Base-by-base conservation (phyloP, 2,888 invertebrate genomes). In the Anaspis maculata region DNA sequence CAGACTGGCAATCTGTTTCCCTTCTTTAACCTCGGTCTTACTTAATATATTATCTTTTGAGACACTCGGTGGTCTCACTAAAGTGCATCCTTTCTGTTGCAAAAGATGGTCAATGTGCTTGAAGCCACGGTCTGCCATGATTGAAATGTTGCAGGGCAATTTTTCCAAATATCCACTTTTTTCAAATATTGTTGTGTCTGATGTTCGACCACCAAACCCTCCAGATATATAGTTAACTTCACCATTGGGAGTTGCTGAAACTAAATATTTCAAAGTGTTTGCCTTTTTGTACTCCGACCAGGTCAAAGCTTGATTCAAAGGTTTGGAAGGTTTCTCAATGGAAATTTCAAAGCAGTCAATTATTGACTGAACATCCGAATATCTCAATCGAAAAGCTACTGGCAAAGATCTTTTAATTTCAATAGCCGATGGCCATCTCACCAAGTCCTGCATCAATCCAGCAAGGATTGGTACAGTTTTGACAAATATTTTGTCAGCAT, bases 1-100 rank as follows among this genome's bases (percentile, higher is more conserved):
- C 23, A 39, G 25, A 6, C 37, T 28, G 7, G 44, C 44, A 11
- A 44, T 42, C 19, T 25, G n/a, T 28, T 39, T 44, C 7, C 25
- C 27, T 25, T 32, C 16, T 11, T 15, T 14, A 2, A 39, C 37
- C 19, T 44, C 34, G 6, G 25, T 6, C 24, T 27, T 34, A 7
- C 34, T 25, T 4, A 25, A 21, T 19, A 22, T 27, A 16, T 13
- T 22, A 9, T 15, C 16, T 10, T n/a, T 21, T 6, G 15, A 6
- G 13, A 42, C 38, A 32, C 31, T 35, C 10, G 44, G 37, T n/a
- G 44, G 44, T 15, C 44, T 13, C 11, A 42, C 27, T 13, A 42
- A 31, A 12, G 7, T 27, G 16, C 41, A 41, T 3, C 30, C 32
- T 39, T 27, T 32, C 12, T 7, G 15, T 19, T 35, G 14, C 13